These are phyloP conservation scores for Rhinichthys osculus DNA, from an alignment of 2,797 vertebrate genomes.

Conservation along the genomic window DNA sequence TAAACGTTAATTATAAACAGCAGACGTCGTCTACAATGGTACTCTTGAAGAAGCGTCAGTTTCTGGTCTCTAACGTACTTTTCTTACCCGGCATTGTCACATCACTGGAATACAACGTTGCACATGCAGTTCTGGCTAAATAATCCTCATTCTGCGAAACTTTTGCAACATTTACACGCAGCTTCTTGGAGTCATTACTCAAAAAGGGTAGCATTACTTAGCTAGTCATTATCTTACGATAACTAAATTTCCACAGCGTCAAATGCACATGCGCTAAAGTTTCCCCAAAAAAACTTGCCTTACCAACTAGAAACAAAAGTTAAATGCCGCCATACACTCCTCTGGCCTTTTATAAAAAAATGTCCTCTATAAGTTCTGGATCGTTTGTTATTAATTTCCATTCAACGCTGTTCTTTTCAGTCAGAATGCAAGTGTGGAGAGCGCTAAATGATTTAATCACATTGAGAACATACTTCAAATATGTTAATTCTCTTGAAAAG, in stretches of 20 bases:
- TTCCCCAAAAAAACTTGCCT: no score
- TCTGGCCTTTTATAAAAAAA: not conserved
- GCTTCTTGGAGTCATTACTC: not conserved
- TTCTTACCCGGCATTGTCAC: not conserved
- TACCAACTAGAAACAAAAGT: not conserved
- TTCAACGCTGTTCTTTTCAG: not conserved
- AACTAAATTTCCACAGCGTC: not conserved
- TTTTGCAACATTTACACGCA: not conserved
- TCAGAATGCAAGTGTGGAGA: not conserved
- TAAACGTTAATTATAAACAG: not conserved
- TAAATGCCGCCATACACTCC: not conserved
- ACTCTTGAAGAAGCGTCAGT: constrained; percentile 47
- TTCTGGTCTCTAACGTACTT: constrained; percentile 15
- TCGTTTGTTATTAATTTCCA: not conserved
- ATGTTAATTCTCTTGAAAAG: constrained; percentile 61
- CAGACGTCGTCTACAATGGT: constrained; percentile 40
- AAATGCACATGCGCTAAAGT: not conserved
- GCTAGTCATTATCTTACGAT: not conserved
- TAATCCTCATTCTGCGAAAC: not conserved
- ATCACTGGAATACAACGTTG: not conserved
- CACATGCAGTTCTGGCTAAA: not conserved
- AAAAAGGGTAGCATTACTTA: not conserved
- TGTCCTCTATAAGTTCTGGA: not conserved
- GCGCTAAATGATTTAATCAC: not conserved
- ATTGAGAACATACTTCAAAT: not conserved